Conservation (phyloP, 2,888 invertebrate genomes). For the Drosophila anomalipes region DNA sequence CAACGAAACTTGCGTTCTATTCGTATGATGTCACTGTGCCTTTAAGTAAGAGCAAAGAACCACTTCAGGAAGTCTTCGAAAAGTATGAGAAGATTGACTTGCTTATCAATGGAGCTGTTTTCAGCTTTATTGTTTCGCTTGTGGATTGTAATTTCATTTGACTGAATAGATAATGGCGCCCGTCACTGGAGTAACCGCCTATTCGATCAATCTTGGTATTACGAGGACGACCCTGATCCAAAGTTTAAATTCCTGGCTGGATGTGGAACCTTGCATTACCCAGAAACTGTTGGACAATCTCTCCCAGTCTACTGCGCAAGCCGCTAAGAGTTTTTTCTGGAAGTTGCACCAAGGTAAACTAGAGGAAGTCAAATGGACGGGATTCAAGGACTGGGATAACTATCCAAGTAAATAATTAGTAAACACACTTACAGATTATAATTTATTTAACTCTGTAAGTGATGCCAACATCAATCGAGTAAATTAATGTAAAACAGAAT, state of each 20-base stretch:
- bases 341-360: constrained; percentile 77
- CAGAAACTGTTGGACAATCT: constrained; percentile 42
- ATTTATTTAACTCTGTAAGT: not conserved
- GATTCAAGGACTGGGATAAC: constrained; percentile 66
- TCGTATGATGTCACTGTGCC: constrained; percentile 71
- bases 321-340: constrained; percentile 82
- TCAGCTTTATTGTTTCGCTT: constrained; percentile 83
- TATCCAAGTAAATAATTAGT: not conserved
- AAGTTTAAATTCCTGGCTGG: constrained; percentile 71
- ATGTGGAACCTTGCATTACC: constrained; percentile 61
- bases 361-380: constrained; percentile 58
- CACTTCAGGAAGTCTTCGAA: constrained; percentile 64
- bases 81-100: constrained; percentile 70
- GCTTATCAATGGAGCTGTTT: constrained; percentile 77
- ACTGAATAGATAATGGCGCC: constrained; percentile 49
- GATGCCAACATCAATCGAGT: not conserved
- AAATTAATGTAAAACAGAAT: not conserved
- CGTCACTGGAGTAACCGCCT: constrained; percentile 69
- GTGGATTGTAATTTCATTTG: constrained; percentile 2
- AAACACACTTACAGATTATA: not conserved
- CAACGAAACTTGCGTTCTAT: constrained; percentile 58
- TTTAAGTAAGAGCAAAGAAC: constrained; percentile 60
- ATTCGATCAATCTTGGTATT: constrained; percentile 73
- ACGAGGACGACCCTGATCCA: constrained; percentile 62
- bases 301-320: constrained; percentile 59